Conservation (phyloP, 2,797 vertebrate genomes). For the Bradypus variegatus region DNA sequence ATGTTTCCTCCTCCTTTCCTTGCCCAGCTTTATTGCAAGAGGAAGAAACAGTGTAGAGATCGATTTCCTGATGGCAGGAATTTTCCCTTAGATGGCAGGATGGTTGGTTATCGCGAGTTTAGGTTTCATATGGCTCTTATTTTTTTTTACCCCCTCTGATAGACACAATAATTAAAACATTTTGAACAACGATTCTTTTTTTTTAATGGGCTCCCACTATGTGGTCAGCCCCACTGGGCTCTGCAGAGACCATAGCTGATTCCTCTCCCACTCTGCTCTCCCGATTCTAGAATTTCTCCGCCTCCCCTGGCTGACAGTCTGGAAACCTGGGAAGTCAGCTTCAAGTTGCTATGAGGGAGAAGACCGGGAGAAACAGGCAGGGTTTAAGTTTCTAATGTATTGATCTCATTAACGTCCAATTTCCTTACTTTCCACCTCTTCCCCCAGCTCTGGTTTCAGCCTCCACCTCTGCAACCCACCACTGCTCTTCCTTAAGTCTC, state of each 20-base stretch:
- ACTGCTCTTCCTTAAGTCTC: not conserved
- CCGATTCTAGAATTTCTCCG: slow-evolving; percentile 13
- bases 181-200: not conserved
- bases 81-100: not conserved
- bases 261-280: not conserved
- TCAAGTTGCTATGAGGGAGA: not conserved
- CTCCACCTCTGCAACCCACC: not conserved
- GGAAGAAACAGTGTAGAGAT: not conserved
- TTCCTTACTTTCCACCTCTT: not conserved
- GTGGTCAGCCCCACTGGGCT: not conserved
- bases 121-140: slow-evolving; percentile 3
- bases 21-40: not conserved
- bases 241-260: not conserved
- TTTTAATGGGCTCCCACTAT: not conserved
- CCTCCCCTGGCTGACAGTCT: not conserved
- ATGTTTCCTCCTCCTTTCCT: slow-evolving; percentile 31
- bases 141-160: not conserved
- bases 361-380: not conserved
- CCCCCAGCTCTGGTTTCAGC: not conserved
- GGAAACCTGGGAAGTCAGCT: not conserved
- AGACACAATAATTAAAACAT: slow-evolving; percentile 12
- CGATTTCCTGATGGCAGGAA: slow-evolving; percentile 19
- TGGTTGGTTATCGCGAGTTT: not conserved
- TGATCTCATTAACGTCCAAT: not conserved
- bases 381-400: slow-evolving; percentile 4